Base-by-base conservation (phyloP, 2,113 vertebrate genomes). In the Ellobius talpinus region DNA sequence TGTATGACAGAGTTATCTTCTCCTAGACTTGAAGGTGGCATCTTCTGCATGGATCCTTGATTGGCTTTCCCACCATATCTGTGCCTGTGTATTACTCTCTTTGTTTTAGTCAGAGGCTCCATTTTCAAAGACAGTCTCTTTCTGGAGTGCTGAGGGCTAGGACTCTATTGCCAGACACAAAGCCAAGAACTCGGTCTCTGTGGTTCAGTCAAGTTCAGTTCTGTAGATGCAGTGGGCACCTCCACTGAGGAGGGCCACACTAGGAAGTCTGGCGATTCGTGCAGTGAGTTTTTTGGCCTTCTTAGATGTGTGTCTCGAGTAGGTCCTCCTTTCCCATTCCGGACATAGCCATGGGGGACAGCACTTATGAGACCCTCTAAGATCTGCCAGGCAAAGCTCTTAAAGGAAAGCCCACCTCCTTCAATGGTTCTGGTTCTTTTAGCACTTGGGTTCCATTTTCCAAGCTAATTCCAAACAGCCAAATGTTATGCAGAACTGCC, bases 171-270 rank as follows among this genome's bases (percentile, higher is more conserved):
- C 36, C 50, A 78, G 76, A 61, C 36, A 61, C 33, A 42, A 31
- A 39, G 42, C 31, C 24, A 1, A 33, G 16, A 11, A 13, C 61
- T 55, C 7, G 6, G 3, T 52, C 47, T 77, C 39, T 52, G 29
- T 70, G 4, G 1, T 10, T 93, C 81, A 70, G 26, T 26, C 81
- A 36, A 76, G 7, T 29, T 39, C 55, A 42, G 16, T 50, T 73
- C 68, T 5, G 5, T 85, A 45, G 50, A 12, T 2, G 3, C 42
- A 36, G 3, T 13, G 5, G 9, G 21, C 66, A 39, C 7, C 7
- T 24, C 2, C 9, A 1, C 2, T 16, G 7, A 36, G 33, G 0
- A 1, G n/a, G 33, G 3, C 9, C 63, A 16, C 0, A 21, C 12
- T 58, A 31, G 13, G 29, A 33, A 65, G 29, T 76, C 16, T 24